Evolutionary conservation across 2,113 vertebrate genomes (phyloP).

Genomic region (Sciurus niger): DNA sequence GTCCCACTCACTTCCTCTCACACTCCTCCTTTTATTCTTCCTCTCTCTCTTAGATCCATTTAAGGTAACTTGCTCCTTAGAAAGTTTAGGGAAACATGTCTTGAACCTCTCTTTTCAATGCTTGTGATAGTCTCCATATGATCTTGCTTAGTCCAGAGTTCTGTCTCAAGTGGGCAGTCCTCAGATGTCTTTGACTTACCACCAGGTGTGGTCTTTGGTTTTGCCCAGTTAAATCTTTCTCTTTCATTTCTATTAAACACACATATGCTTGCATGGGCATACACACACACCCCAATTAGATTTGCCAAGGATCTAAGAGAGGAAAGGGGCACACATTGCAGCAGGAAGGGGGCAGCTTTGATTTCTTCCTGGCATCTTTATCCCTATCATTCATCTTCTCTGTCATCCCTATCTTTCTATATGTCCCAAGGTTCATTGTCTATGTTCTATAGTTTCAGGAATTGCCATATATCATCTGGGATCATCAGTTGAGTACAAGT

Average conservation of each 20-base stretch:
- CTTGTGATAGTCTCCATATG: not conserved
- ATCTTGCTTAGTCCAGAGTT: not conserved
- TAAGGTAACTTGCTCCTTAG: not conserved
- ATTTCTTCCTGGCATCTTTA: not conserved
- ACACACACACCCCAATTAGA: not conserved
- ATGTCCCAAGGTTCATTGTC: not conserved
- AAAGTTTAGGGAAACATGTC: not conserved
- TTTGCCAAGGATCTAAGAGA: not conserved
- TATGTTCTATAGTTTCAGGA: not conserved
- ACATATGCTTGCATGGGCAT: accelerated
- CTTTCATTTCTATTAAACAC: not conserved
- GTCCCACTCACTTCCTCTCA: not conserved
- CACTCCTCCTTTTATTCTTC: not conserved
- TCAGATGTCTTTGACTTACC: not conserved
- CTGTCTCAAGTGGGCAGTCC: not conserved
- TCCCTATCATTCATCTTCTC: not conserved
- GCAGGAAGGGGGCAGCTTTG: not conserved
- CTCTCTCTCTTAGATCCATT: not conserved
- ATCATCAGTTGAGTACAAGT: not conserved
- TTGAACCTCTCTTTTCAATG: not conserved
- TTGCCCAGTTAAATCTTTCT: not conserved
- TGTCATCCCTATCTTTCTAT: not conserved
- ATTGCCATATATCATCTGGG: not conserved
- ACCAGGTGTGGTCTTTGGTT: not conserved
- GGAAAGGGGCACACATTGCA: not conserved